phyloP scores from a whole-genome alignment of 2,888 invertebrate species.

The Temnothorax rugatulus region DNA sequence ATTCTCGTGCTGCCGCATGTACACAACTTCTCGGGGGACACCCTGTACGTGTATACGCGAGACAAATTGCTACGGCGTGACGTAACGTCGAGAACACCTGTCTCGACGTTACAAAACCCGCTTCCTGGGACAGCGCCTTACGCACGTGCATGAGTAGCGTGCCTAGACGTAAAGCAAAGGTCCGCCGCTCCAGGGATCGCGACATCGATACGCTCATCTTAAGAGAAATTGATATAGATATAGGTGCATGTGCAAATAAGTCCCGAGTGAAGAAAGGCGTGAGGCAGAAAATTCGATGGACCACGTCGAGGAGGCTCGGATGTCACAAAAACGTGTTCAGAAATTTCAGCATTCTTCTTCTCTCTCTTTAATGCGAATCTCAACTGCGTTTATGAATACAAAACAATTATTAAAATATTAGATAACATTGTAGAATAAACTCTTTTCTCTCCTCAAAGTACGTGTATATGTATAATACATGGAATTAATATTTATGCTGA shows the following conservation, averaged over 20 bases:
- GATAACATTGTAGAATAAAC: not conserved
- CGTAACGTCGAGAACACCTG: constrained; percentile 80
- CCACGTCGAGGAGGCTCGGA: not conserved
- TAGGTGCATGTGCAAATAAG: constrained; percentile 23
- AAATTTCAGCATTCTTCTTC: not conserved
- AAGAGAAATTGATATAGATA: constrained; percentile 39
- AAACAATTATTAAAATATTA: constrained; percentile 12
- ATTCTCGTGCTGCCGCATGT: not conserved
- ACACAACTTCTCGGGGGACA: constrained; percentile 12
- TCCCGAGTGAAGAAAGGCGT: not conserved
- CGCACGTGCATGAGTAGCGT: constrained; percentile 22
- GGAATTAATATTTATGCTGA: not conserved
- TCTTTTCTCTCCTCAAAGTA: not conserved
- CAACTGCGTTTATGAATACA: not conserved
- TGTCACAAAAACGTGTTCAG: not conserved
- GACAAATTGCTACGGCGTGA: constrained; percentile 78
- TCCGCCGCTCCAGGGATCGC: constrained; percentile 18
- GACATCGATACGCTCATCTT: constrained; percentile 28
- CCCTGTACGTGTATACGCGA: constrained; percentile 44
- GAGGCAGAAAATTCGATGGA: not conserved
- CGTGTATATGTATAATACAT: not conserved
- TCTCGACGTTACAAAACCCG: constrained; percentile 79
- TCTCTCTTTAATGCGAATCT: not conserved
- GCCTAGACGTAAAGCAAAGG: constrained; percentile 29
- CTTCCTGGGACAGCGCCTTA: constrained; percentile 64